Base-by-base conservation (phyloP, 2,888 invertebrate genomes). In the Melangyna quadrimaculata region DNA sequence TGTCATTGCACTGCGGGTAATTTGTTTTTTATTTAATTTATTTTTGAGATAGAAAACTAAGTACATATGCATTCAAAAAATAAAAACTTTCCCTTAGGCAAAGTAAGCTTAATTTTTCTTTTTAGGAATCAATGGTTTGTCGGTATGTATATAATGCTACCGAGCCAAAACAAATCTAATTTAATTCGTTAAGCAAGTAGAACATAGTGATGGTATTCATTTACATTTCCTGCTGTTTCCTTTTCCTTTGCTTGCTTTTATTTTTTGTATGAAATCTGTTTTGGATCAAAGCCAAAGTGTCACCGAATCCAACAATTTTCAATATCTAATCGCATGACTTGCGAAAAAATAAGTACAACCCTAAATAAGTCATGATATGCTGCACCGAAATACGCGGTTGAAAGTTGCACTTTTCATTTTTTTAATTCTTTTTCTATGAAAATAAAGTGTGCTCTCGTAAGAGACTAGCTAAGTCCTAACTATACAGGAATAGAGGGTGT, bases 251-350 rank as follows among this genome's bases (percentile, higher is more conserved):
- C n/a, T 17, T 17, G 2, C 10, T 48, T 35, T n/a, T 53, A 29
- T 51, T 65, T 51, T 29, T 7, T 12, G 4, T 14, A 22, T 27
- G n/a, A 10, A 63, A 12, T 10, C 14, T 40, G 27, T 51, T 48
- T 78, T 83, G 83, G 83, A 73, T 55, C 45, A 32, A 40, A 73
- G 83, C 83, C 83, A 83, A 83, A 69, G 59, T 74, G 65, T 67
- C 48, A 40, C 65, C 51, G 19, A 45, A 51, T 35, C 17, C 45
- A 29, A 24, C 61, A 59, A 14, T 35, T 45, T 29, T 55, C 45
- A 45, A 63, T 69, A 48, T 35, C 55, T 73, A 70, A 74, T 83
- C 83, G 40, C 57, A 72, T 48, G 45, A 51, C 22, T 37, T 65
- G 35, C 24, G 22, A 48, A 40, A 71, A 53, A 79, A 53, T 65